Conservation (phyloP, 1,140 invertebrate genomes). For the Octopus sinensis region DNA sequence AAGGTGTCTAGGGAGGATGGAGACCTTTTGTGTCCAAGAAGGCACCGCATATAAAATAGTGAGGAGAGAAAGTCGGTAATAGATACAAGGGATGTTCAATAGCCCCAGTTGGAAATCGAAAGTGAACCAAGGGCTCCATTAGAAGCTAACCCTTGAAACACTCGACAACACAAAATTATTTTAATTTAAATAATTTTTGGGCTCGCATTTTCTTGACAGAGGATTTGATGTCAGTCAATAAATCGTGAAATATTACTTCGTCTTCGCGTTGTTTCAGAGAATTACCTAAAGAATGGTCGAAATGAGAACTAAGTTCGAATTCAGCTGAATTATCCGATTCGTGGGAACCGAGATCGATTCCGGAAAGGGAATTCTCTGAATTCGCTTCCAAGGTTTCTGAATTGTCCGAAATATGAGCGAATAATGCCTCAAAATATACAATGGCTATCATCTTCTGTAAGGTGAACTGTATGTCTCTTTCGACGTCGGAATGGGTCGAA, state of each 20-base stretch:
- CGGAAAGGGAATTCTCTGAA: not conserved
- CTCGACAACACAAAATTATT: not conserved
- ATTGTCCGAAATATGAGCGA: not conserved
- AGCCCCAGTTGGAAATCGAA: too few relatives aligned
- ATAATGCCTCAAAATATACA: not conserved
- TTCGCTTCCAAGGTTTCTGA: not conserved
- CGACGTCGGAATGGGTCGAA: not conserved
- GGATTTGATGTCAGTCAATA: not conserved
- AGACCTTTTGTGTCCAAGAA: too few relatives aligned
- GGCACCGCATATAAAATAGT: too few relatives aligned
- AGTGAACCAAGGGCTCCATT: too few relatives aligned
- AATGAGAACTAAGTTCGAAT: not conserved
- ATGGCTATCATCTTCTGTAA: conserved; percentile 1
- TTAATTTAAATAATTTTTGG: not conserved
- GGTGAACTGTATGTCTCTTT: not conserved
- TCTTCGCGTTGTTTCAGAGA: not conserved
- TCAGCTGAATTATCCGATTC: not conserved
- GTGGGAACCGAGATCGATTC: not conserved
- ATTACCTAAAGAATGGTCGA: not conserved
- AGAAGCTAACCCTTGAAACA: too few relatives aligned
- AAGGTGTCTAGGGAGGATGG: too few relatives aligned
- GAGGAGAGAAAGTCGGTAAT: too few relatives aligned
- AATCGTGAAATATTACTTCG: not conserved
- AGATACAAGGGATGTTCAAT: too few relatives aligned
- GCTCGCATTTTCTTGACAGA: not conserved